These are phyloP conservation scores for Periparus ater DNA, from an alignment of 2,797 vertebrate species.

Conservation along the genomic window DNA sequence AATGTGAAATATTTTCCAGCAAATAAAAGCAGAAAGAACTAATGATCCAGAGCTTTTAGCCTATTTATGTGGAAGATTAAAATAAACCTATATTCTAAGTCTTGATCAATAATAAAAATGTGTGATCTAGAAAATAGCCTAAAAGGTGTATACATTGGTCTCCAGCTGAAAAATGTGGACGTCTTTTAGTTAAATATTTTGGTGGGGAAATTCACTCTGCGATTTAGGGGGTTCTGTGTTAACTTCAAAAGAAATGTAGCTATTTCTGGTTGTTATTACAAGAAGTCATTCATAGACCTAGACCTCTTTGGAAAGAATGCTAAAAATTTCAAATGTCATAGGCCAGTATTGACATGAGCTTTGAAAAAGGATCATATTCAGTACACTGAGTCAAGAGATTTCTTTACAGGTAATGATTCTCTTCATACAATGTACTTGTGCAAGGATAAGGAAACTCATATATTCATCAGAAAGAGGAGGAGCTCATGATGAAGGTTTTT, in stretches of 20 bases:
- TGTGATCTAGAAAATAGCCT: neutral
- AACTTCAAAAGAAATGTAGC: constrained; percentile 18
- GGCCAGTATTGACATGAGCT: neutral
- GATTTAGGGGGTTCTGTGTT: neutral
- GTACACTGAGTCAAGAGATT: neutral
- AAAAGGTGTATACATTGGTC: neutral
- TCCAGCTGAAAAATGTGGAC: neutral
- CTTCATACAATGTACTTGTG: neutral
- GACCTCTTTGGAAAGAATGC: constrained; percentile 15
- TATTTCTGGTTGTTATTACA: constrained; percentile 29
- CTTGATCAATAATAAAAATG: neutral
- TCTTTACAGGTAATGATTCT: neutral
- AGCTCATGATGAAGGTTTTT: neutral
- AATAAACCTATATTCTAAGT: constrained; percentile 4
- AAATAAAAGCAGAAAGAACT: constrained; percentile 49
- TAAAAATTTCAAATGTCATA: neutral
- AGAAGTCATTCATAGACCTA: neutral
- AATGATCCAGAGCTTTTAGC: constrained; percentile 33
- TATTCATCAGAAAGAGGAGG: neutral
- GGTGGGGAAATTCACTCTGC: neutral
- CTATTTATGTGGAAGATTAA: constrained; percentile 24
- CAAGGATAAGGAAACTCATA: neutral
- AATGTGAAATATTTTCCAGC: constrained; percentile 44
- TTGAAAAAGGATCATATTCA: neutral
- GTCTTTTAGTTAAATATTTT: neutral